Conservation (phyloP, 2,113 vertebrate genomes). For the Eclectus roratus region DNA sequence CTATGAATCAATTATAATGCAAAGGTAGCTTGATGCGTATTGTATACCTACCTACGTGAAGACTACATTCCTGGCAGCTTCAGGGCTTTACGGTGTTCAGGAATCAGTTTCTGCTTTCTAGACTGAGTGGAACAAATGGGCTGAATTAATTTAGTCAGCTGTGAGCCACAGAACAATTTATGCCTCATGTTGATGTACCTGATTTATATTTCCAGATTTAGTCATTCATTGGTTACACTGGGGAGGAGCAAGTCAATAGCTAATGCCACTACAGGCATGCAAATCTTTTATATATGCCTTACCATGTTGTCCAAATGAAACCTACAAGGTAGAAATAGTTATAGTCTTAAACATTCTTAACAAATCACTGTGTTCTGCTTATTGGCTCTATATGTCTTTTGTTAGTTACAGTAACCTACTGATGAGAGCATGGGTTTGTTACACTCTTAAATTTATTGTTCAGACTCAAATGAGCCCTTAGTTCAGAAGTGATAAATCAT, state of each 20-base stretch:
- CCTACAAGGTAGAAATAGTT: background rate
- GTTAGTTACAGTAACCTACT: background rate
- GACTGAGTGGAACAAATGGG: background rate
- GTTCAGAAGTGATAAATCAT: background rate
- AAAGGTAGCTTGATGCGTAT: background rate
- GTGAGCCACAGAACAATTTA: background rate
- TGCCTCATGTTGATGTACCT: background rate
- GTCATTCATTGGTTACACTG: background rate
- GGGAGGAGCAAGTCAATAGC: background rate
- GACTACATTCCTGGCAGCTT: background rate
- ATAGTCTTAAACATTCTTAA: background rate
- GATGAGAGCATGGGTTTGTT: background rate
- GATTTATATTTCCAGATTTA: background rate
- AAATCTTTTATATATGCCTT: background rate
- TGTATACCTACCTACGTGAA: background rate
- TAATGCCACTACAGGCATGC: background rate
- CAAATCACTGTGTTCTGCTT: background rate
- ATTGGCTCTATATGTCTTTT: background rate
- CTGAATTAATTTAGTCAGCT: background rate
- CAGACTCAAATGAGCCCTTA: no score
- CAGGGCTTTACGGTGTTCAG: background rate
- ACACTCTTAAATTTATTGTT: background rate
- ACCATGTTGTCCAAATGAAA: background rate
- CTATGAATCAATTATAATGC: background rate
- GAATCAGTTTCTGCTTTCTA: background rate